Base-by-base conservation (phyloP, 30 jellyfish, hydroid and myxozoan species). In the Mastigias papua region DNA sequence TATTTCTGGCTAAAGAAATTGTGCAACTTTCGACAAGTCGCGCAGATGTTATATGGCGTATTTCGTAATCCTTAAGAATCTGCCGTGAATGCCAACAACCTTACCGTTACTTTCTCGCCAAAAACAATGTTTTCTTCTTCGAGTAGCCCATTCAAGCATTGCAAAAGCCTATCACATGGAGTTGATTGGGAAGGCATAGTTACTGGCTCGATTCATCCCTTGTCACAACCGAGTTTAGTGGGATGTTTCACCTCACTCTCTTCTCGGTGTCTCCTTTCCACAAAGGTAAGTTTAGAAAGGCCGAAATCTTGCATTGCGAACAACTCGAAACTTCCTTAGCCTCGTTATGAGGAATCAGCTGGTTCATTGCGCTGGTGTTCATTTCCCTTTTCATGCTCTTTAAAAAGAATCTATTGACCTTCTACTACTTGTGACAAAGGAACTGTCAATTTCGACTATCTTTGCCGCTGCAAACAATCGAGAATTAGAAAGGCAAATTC, bases 171-270 rank as follows among this genome's bases (percentile, higher is more conserved):
- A 58, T 58, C 82, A 83, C 74, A n/a, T 74, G 66, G 33, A 26
- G 86, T 22, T 26, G 82, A 76, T 83, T 83, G 86, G 70, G 48
- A 31, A 58, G 80, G 82, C 92, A 83, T 83, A 73, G 80, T 71
- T 73, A 27, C 29, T 75, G 82, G 72, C 62, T 75, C 69, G 82
- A 74, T 61, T 83, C 92, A 83, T 83, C 81, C 92, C 87, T 69
- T 83, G 49, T 37, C 78, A 83, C 23, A 49, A 42, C 79, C 75
- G 82, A 62, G 74, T 69, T 75, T 74, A 86, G 82, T 58, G 92
- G 82, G 63, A 2, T 60, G 34, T 83, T 83, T 49, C 92, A 50
- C 86, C 92, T 58, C 92, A 49, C 86, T 2, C 90, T 62, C 63
- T 72, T 34, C 83, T 72, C 83, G 83, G 83, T 28, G 68, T 37